Conservation (phyloP, 2,797 vertebrate species). For the Steatocranus sp. region DNA sequence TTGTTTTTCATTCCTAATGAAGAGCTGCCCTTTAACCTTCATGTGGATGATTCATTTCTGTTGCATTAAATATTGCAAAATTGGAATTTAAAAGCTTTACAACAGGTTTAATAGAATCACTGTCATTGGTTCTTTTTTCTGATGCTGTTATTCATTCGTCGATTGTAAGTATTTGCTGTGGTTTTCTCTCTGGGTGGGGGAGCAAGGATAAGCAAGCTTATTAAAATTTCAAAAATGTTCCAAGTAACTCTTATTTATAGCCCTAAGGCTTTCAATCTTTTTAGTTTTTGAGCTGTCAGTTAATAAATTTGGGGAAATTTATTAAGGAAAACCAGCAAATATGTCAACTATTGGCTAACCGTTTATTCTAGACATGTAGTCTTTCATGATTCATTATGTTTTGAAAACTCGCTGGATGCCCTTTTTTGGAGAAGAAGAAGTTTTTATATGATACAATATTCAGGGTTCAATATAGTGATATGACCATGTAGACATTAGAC, state of each 20-base stretch:
- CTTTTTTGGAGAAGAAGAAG: background rate
- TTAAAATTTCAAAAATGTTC: background rate
- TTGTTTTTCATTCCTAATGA: background rate
- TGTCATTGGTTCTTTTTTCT: background rate
- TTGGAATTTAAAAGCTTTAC: background rate
- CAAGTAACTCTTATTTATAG: background rate
- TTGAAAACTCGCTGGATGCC: background rate
- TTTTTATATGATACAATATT: background rate
- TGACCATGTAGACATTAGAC: background rate
- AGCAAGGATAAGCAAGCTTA: background rate
- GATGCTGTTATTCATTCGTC: background rate
- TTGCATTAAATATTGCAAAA: background rate
- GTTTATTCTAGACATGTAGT: background rate
- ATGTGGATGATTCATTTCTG: background rate
- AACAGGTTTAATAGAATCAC: background rate
- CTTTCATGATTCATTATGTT: background rate
- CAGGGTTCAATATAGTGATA: background rate
- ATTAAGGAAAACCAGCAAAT: background rate
- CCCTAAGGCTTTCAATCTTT: background rate
- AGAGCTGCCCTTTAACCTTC: background rate
- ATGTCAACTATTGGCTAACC: background rate
- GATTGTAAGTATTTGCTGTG: background rate
- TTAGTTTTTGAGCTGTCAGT: background rate
- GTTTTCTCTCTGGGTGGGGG: background rate
- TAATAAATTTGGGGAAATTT: background rate